phyloP scores from a whole-genome alignment of 1,140 invertebrate genomes.

The Microplitis mediator region DNA sequence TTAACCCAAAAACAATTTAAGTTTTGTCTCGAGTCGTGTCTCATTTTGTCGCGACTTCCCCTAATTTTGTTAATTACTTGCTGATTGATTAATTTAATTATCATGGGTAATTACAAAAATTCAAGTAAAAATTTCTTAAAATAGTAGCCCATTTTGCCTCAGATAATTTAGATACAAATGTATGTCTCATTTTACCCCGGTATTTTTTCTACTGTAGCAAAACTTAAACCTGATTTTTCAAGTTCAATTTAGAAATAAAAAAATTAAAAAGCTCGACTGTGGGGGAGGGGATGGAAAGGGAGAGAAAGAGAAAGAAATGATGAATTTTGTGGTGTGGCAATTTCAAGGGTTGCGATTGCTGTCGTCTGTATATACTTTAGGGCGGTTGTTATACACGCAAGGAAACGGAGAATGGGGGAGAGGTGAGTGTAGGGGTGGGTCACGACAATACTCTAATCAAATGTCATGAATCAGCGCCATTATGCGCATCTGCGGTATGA shows the following conservation, averaged over 20 bases:
- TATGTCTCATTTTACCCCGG: too few relatives aligned
- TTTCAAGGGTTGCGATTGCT: conserved; percentile 5
- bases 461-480: conserved; percentile 61
- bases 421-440: conserved; percentile 21
- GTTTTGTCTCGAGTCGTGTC: too few relatives aligned
- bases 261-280: not conserved
- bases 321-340: conserved; percentile 5
- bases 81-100: too few relatives aligned
- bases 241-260: not conserved
- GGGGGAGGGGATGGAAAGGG: not conserved
- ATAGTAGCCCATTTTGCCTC: too few relatives aligned
- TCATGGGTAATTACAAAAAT: too few relatives aligned
- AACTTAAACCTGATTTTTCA: too few relatives aligned
- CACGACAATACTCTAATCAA: conserved; percentile 62
- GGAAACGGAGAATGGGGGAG: not conserved
- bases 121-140: too few relatives aligned
- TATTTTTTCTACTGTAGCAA: too few relatives aligned
- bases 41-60: too few relatives aligned
- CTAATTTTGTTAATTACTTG: too few relatives aligned
- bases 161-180: too few relatives aligned
- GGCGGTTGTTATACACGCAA: not conserved
- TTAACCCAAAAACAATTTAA: too few relatives aligned
- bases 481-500: conserved; percentile 61
- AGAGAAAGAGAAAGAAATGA: conserved; percentile 2
- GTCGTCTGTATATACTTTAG: not conserved